Base-by-base conservation (phyloP, 1,140 invertebrate species). In the Leptinotarsa texana region DNA sequence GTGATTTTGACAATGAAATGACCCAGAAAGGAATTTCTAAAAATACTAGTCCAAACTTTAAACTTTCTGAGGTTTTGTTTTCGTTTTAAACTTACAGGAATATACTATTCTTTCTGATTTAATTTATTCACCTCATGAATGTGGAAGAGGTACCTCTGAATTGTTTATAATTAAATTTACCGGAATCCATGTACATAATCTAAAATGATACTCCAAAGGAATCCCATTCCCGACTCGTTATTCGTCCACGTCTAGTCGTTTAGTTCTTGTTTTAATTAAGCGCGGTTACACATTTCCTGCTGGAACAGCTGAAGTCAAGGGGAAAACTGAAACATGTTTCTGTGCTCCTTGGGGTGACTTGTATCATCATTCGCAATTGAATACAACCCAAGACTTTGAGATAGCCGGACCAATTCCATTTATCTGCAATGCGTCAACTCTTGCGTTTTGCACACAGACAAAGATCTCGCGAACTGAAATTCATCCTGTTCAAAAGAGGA, bases 341-440 rank as follows among this genome's bases (percentile, higher is more conserved):
- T 42, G 33, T 42, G 6, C 33, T 42, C 33, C 51, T 57, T 57
- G 13, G 51, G n/a, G 51, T 57, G 51, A 57, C 51, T 57, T 18
- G 51, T 18, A 57, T 57, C 51, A 57, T 18, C 51, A 57, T 57
- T 57, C n/a, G 51, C 51, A 57, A 57, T 57, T 18, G n/a, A 18
- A 57, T 57, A 57, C 51, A 57, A 18, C 51, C 15, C 51, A 57
- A 57, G 51, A 17, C 51, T 57, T 57, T 18, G 51, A 57, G 51
- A 57, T 57, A 57, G 51, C 51, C 51, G 6, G 51, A 57, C 51
- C 51, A 57, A 17, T 57, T 57, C n/a, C 51, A 18, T 17, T 15
- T 13, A 57, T 57, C 51, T 57, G 51, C 51, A 57, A 57, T 57
- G 51, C 51, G 51, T 57, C 51, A 57, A 57, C 51, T 57, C 15